Conservation (phyloP, 2,797 vertebrate genomes). For the Notolepis coatsorum region DNA sequence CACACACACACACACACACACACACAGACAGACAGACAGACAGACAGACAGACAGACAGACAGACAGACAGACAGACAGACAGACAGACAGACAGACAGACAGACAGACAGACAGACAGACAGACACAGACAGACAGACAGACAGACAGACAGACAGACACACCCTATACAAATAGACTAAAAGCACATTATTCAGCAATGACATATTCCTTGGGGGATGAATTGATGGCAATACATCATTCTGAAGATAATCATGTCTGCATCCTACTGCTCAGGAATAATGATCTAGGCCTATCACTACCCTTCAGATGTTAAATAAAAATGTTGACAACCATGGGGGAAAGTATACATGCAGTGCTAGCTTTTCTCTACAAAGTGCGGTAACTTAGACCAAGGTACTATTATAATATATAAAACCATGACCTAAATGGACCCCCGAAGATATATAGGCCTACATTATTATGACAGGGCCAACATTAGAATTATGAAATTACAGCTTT, state of each 20-base stretch:
- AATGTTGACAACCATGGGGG: slow-evolving; percentile 4
- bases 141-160: slow-evolving; percentile 14
- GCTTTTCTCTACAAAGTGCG: too few species aligned
- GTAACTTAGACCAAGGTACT: too few species aligned
- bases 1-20: slow-evolving; percentile 9
- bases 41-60: background rate
- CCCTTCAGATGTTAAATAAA: slow-evolving; percentile 12
- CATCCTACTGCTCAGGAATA: background rate
- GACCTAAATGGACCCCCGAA: too few species aligned
- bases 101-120: background rate
- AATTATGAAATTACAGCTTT: too few species aligned
- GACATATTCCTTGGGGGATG: slow-evolving; percentile 25
- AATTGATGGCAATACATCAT: slow-evolving; percentile 13
- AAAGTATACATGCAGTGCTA: too few species aligned
- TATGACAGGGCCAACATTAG: too few species aligned
- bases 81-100: background rate
- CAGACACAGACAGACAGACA: slow-evolving; percentile 6
- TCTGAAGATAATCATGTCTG: slow-evolving; percentile 16
- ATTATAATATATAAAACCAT: too few species aligned
- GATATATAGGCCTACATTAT: too few species aligned
- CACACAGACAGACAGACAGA: background rate
- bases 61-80: background rate
- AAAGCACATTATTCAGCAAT: slow-evolving; percentile 36
- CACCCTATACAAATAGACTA: background rate
- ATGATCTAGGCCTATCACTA: background rate